These are phyloP conservation scores for Orthosia gracilis DNA, from an alignment of 2,888 invertebrate genomes.

Conservation along the genomic window DNA sequence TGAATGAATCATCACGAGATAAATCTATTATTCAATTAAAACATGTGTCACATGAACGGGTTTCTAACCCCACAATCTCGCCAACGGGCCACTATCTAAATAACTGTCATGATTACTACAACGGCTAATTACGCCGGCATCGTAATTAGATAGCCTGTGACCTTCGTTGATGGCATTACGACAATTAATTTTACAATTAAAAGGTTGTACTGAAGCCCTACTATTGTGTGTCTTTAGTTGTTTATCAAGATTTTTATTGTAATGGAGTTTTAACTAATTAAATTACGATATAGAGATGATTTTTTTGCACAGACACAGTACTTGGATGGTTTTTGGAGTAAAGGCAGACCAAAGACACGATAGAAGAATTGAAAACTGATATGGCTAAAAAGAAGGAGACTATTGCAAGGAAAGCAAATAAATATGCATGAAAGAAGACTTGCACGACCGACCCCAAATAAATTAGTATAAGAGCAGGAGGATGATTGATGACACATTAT, in stretches of 20 bases:
- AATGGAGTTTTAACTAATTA: neutral
- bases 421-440: neutral
- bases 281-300: neutral
- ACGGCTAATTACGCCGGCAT: constrained; percentile 40
- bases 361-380: neutral
- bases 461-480: neutral
- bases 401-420: neutral
- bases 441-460: neutral
- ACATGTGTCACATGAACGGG: constrained; percentile 6
- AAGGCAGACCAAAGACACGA: neutral
- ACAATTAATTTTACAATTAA: constrained; percentile 40
- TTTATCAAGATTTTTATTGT: constrained; percentile 7
- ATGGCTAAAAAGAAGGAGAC: neutral
- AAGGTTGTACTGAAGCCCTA: constrained; percentile 44
- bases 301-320: neutral
- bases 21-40: constrained; percentile 29
- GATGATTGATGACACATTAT: neutral
- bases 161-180: constrained; percentile 43
- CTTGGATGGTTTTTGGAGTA: neutral
- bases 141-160: constrained; percentile 49
- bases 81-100: constrained; percentile 31
- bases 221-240: constrained; percentile 13
- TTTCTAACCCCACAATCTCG: constrained; percentile 35
- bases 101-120: constrained; percentile 44
- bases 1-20: constrained; percentile 39